Evolutionary conservation across 2,888 invertebrate genomes (phyloP).

Genomic region (Rhaphigaster nebulosa): DNA sequence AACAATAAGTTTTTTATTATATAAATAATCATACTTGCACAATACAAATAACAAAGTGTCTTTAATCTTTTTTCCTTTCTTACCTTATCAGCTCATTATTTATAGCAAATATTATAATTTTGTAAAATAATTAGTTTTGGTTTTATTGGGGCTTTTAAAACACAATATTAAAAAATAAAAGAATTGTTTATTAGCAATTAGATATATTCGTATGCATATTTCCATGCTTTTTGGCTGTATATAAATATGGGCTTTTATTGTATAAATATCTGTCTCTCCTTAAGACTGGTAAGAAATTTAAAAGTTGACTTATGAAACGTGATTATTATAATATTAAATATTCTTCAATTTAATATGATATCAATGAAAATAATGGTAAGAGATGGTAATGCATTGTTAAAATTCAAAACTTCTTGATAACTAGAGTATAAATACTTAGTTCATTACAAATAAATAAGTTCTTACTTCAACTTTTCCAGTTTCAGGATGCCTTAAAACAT

Average conservation of each 20-base stretch:
- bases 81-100: too few species aligned
- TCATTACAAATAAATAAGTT: background rate
- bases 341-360: background rate
- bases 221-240: background rate
- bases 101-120: too few species aligned
- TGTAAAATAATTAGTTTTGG: too few species aligned
- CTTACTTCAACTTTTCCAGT: conserved; percentile 79
- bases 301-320: background rate
- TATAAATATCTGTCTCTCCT: background rate
- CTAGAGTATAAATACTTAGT: background rate
- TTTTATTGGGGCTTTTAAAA: too few species aligned
- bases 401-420: background rate
- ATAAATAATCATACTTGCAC: too few species aligned
- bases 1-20: too few species aligned
- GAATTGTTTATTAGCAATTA: too few species aligned
- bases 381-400: background rate
- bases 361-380: background rate
- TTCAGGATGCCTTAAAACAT: conserved; percentile 81
- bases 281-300: background rate
- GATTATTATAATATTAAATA: background rate
- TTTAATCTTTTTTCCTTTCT: too few species aligned
- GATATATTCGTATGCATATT: too few species aligned
- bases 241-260: background rate
- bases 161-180: too few species aligned
- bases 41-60: too few species aligned